Base-by-base conservation (phyloP, 2,113 vertebrate species). In the Physeter macrocephalus region DNA sequence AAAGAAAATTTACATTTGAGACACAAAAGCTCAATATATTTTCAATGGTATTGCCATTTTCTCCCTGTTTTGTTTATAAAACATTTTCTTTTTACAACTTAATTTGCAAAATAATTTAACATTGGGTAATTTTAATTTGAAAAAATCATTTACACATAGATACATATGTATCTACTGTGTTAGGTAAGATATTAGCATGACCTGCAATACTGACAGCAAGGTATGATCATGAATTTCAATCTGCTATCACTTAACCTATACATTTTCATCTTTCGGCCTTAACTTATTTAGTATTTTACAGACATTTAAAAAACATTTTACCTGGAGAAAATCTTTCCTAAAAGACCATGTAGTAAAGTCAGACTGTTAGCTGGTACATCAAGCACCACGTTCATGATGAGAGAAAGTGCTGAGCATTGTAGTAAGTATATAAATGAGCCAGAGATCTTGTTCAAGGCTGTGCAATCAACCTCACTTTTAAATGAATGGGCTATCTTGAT, bases 381-480 rank as follows among this genome's bases (percentile, higher is more conserved):
- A 90, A 77, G 54, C 36, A 64, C 67, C 23, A 54, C 2, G 0
- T 90, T 84, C 67, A 46, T 81, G 95, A 97, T 59, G 90, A 71
- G 57, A 49, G 41, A 93, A 97, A 92, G 54, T 93, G 93, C 69
- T 95, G 92, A 95, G 67, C 59, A 52, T 20, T 69, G 95, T 88
- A 88, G 52, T 94, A 39, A 93, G 83, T 93, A 17, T 77, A 95
- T 77, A 95, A 97, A 96, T 90, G 89, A 97, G 80, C 64, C 59
- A 9, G 57, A 66, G 91, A 62, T 71, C 87, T 71, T 39, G 39
- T 57, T 90, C 92, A 95, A 96, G 83, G 78, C 66, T 95, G 69
- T 43, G 49, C 78, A 94, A 93, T 97, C 98, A 97, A 97, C 97
- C 87, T 92, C 90, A 88, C 89, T 97, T 98, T 92, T 87, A 95